Evolutionary conservation across 2,888 invertebrate species (phyloP).

Genomic region (Aplocera efformata): DNA sequence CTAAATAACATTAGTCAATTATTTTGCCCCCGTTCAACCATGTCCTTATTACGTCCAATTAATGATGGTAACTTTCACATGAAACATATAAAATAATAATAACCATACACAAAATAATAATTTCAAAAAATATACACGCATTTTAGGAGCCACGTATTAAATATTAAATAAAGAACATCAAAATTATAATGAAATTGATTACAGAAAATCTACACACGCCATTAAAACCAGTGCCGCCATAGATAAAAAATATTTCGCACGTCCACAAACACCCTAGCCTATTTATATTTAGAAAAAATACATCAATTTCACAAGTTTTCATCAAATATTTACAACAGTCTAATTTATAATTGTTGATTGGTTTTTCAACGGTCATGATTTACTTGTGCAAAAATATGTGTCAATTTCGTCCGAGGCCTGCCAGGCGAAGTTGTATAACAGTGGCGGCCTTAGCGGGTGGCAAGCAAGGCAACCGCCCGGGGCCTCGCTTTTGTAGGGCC

Average conservation of each 20-base stretch:
- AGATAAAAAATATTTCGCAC: slow-evolving; percentile 42
- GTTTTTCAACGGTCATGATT: slow-evolving; percentile 30
- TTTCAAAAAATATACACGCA: neutral
- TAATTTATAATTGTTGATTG: slow-evolving; percentile 42
- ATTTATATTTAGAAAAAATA: slow-evolving; percentile 52
- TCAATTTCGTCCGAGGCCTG: neutral
- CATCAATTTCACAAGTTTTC: slow-evolving; percentile 40
- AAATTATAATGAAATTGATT: slow-evolving; percentile 1
- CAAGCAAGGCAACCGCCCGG: too few species aligned
- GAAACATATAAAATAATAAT: too few species aligned
- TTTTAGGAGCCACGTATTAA: slow-evolving; percentile 10
- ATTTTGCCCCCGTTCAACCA: too few species aligned
- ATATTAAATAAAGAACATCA: slow-evolving; percentile 1
- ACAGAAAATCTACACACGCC: too few species aligned
- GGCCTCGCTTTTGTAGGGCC: too few species aligned
- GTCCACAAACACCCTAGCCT: slow-evolving; percentile 38
- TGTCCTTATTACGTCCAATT: too few species aligned
- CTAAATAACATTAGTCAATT: slow-evolving; percentile 2
- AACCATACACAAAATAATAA: too few species aligned
- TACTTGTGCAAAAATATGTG: slow-evolving; percentile 25
- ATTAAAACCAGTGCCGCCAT: slow-evolving; percentile 15
- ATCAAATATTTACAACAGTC: slow-evolving; percentile 56
- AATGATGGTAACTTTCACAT: too few species aligned
- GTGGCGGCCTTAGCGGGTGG: too few species aligned
- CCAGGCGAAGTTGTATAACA: too few species aligned